phyloP scores from a whole-genome alignment of 2,797 vertebrate genomes.

The Kryptopterus vitreolus region DNA sequence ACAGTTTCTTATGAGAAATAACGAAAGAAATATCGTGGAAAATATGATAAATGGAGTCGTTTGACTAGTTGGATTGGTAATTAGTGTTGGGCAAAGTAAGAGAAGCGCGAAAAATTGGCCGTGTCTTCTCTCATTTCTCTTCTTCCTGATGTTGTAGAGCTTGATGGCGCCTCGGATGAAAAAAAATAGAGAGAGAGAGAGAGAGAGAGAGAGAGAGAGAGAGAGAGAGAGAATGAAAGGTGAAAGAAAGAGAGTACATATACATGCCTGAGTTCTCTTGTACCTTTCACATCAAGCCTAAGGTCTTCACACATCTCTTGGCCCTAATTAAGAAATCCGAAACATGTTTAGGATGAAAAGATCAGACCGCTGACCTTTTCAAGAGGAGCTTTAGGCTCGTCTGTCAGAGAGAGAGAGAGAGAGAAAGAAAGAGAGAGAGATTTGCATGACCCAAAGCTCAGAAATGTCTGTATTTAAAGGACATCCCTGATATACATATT shows the following conservation, averaged over 20 bases:
- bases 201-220: conserved; percentile 31
- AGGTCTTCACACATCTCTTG: conserved; percentile 65
- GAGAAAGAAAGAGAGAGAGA: conserved; percentile 59
- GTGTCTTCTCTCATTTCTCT: conserved; percentile 7
- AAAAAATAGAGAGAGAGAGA: conserved; percentile 49
- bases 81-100: not conserved
- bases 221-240: conserved; percentile 33
- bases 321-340: conserved; percentile 81
- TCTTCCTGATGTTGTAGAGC: conserved; percentile 32
- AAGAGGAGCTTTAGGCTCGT: conserved; percentile 58
- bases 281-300: conserved; percentile 58
- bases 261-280: conserved; percentile 52
- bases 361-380: conserved; percentile 78
- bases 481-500: conserved; percentile 15
- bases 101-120: not conserved
- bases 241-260: conserved; percentile 60
- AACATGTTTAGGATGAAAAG: conserved; percentile 74
- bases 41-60: not conserved
- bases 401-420: conserved; percentile 62
- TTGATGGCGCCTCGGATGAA: conserved; percentile 45
- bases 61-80: not conserved
- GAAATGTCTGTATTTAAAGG: conserved; percentile 51
- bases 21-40: not conserved
- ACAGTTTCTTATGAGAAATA: not conserved
- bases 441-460: not conserved